Evolutionary conservation across 2,797 vertebrate species (phyloP).

Genomic region (Cossypha polioptera): DNA sequence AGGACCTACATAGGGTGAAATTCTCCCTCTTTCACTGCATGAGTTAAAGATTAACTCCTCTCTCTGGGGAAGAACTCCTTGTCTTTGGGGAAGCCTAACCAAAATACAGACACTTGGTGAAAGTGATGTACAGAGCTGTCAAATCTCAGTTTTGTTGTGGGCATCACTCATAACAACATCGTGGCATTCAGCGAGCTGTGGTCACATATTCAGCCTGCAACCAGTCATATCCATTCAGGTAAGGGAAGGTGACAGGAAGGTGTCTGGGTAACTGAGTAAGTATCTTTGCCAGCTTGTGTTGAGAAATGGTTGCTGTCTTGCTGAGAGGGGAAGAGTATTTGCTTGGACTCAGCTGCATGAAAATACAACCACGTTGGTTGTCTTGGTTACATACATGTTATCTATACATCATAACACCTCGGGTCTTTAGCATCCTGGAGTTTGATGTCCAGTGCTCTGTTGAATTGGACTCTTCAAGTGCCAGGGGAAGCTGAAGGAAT

Average conservation of each 20-base stretch:
- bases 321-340: neutral
- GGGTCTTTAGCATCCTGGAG: neutral
- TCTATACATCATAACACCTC: neutral
- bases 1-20: neutral
- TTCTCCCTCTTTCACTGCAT: neutral
- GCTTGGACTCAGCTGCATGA: neutral
- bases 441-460: neutral
- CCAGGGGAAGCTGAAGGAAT: neutral
- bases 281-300: neutral
- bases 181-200: neutral
- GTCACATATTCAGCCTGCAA: neutral
- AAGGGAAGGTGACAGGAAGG: neutral
- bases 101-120: neutral
- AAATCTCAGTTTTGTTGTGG: neutral
- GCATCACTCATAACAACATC: neutral
- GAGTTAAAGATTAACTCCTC: neutral
- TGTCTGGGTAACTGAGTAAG: neutral
- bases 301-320: neutral
- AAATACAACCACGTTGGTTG: neutral
- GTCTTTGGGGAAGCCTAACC: neutral
- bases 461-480: neutral
- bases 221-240: neutral
- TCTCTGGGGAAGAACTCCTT: neutral
- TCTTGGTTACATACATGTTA: neutral
- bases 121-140: neutral